Conservation (phyloP, 2,797 vertebrate genomes). For the Hozukius guyotensis region DNA sequence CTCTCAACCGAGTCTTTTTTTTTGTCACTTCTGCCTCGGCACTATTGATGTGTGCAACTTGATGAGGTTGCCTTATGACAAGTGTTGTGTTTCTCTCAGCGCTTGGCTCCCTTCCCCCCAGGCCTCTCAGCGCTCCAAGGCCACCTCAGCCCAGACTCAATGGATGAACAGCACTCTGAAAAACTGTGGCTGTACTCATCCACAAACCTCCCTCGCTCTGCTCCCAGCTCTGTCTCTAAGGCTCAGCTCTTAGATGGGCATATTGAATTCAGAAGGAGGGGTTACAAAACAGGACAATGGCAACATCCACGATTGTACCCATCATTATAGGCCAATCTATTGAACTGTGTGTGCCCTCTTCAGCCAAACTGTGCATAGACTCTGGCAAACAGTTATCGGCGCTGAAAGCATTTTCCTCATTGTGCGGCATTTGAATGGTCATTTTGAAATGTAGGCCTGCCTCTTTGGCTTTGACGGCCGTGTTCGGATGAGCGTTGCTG, state of each 20-base stretch:
- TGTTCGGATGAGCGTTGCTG: not conserved
- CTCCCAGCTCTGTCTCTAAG: slow-evolving; percentile 51
- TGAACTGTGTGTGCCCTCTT: slow-evolving; percentile 24
- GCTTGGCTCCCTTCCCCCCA: slow-evolving; percentile 32
- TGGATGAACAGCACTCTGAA: slow-evolving; percentile 66
- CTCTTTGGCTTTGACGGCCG: not conserved
- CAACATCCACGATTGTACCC: slow-evolving; percentile 26
- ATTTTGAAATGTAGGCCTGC: slow-evolving; percentile 43
- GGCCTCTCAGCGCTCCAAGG: slow-evolving; percentile 72
- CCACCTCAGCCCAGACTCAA: slow-evolving; percentile 72
- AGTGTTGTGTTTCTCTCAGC: slow-evolving; percentile 57
- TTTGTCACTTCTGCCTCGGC: slow-evolving; percentile 14
- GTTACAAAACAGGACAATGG: slow-evolving; percentile 51
- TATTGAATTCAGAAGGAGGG: slow-evolving; percentile 52
- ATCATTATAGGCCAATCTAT: slow-evolving; percentile 35
- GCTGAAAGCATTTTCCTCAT: slow-evolving; percentile 20
- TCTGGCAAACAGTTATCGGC: slow-evolving; percentile 3
- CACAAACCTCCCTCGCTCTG: slow-evolving; percentile 40
- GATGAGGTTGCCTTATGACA: slow-evolving; percentile 50
- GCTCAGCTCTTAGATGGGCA: slow-evolving; percentile 47
- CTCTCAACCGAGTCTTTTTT: slow-evolving; percentile 1
- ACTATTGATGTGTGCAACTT: slow-evolving; percentile 24
- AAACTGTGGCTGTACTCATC: slow-evolving; percentile 56
- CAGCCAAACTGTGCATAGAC: slow-evolving; percentile 9
- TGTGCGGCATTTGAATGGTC: slow-evolving; percentile 44